Evolutionary conservation across 2,888 invertebrate species (phyloP), one percentile per base, ranked within the genome.

Genomic region (Plagiodera versicolora): DNA sequence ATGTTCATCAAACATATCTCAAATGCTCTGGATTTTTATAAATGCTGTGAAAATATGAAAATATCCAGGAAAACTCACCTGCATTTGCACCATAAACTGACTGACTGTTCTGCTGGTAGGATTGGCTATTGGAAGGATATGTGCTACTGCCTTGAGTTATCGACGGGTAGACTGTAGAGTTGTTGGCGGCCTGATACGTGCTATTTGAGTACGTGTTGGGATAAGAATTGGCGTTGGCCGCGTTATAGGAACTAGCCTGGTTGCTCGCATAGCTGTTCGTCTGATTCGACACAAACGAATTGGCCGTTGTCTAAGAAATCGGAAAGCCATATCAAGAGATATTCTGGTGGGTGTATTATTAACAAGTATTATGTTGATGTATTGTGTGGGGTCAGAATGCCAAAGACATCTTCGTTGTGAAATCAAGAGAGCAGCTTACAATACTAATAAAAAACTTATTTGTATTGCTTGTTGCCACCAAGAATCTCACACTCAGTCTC

Each of bases 291-390:
- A 72, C 75, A 61, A 77, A 79, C 65, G 79, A 78, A 73, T 74
- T 80, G 5, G 80, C 71, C 58, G 83, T 84, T 1, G 81, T 79
- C 79, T 85, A 81, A 69, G 71, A 74, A 57, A 51, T 9, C 16
- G 30, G 50, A 48, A 48, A 39, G 3, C 6, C 24, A 24, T 24
- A 5, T 24, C 6, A 32, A 11, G 32, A 11, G 2, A 32, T 10
- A 10, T 2, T 32, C 9, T 2, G 32, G 11, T 32, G 32, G 11
- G 32, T 28, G 8, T 6, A 32, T 2, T 32, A 2, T 32, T 11
- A 8, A 28, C 8, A 8, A 28, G 28, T 8, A 28, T 4, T 4
- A 28, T 10, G 3, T 32, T 32, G 32, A 10, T 6, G 10, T 9
- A 10, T 32, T 48, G 8, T 11, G 10, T 6, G 20, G 11, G 14